Evolutionary conservation across 2,113 vertebrate genomes (phyloP).

Genomic region (Mungos mungo): DNA sequence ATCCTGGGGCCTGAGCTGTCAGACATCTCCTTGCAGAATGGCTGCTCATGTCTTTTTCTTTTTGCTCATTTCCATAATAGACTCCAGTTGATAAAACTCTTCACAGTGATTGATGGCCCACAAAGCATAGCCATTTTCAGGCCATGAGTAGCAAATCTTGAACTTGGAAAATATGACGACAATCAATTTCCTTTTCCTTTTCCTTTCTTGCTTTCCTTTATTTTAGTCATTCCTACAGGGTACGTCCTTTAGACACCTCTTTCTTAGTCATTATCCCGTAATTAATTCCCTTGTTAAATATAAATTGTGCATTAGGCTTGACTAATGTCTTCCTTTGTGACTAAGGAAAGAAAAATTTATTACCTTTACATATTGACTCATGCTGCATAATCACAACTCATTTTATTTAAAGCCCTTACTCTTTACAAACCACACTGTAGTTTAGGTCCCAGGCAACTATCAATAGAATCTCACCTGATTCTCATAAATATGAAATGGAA

Average conservation of each 20-base stretch:
- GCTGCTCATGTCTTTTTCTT: not conserved
- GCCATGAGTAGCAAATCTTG: slow-evolving; percentile 59
- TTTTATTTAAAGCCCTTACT: slow-evolving; percentile 64
- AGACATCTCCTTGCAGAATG: not conserved
- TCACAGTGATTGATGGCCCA: slow-evolving; percentile 73
- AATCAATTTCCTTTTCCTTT: slow-evolving; percentile 78
- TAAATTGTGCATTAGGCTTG: slow-evolving; percentile 83
- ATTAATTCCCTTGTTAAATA: slow-evolving; percentile 87
- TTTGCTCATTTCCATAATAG: slow-evolving; percentile 74
- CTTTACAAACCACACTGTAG: not conserved
- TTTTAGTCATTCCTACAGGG: slow-evolving; percentile 72
- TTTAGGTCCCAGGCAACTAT: slow-evolving; percentile 20
- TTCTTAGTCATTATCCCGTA: slow-evolving; percentile 82
- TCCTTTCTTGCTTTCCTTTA: slow-evolving; percentile 75
- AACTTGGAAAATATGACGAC: slow-evolving; percentile 71
- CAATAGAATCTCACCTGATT: slow-evolving; percentile 41
- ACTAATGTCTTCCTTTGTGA: slow-evolving; percentile 84
- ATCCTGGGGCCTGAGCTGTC: not conserved
- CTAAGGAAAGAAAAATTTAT: slow-evolving; percentile 81
- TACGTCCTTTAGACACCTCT: slow-evolving; percentile 77
- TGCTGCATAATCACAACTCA: slow-evolving; percentile 52
- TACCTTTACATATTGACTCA: slow-evolving; percentile 82
- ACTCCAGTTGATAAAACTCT: slow-evolving; percentile 55
- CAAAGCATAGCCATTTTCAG: slow-evolving; percentile 79
- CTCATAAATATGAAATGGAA: not conserved